These are phyloP conservation scores for Helostoma temminkii DNA, from an alignment of 2,797 vertebrate genomes.

Conservation along the genomic window DNA sequence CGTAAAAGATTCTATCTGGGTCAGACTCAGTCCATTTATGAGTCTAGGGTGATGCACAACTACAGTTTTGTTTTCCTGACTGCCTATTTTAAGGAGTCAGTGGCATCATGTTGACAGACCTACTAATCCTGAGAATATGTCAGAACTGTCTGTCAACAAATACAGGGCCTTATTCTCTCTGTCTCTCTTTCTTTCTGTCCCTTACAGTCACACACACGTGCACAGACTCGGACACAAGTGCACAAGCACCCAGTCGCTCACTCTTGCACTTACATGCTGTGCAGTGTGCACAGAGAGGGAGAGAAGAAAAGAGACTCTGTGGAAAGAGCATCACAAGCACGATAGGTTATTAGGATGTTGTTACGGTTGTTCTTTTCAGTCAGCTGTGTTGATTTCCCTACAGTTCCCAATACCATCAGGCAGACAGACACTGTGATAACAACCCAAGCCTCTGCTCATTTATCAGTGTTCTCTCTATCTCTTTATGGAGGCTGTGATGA, in stretches of 20 bases:
- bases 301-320: background rate
- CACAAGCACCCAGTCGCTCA: background rate
- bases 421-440: background rate
- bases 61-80: conserved; percentile 67
- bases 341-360: background rate
- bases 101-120: conserved; percentile 66
- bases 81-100: conserved; percentile 75
- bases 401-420: background rate
- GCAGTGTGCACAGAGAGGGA: background rate
- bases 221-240: background rate
- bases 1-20: conserved; percentile 32
- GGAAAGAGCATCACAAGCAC: conserved; percentile 3
- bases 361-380: background rate
- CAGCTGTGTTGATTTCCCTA: background rate
- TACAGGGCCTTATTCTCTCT: conserved; percentile 27
- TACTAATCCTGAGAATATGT: conserved; percentile 74
- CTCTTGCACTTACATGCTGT: conserved; percentile 1
- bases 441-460: background rate
- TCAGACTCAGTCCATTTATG: conserved; percentile 50
- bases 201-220: background rate
- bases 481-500: background rate
- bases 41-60: conserved; percentile 28
- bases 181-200: conserved; percentile 7
- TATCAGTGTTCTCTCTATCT: background rate
- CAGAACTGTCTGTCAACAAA: conserved; percentile 67